Conservation (phyloP, 92 coral and sea anemone genomes). For the Bergia sp. region DNA sequence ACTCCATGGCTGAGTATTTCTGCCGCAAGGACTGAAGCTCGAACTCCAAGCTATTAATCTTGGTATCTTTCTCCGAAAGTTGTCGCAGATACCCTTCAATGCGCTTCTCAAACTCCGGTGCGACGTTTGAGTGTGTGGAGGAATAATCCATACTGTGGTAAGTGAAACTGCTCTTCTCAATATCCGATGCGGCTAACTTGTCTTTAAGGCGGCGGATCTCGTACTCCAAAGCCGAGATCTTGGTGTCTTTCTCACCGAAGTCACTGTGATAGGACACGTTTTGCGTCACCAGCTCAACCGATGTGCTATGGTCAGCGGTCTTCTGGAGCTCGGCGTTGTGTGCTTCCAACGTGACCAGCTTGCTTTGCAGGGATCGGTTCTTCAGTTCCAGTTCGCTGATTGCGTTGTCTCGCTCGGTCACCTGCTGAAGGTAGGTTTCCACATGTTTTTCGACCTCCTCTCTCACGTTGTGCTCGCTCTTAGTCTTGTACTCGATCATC, state of each 20-base stretch:
- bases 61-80: conserved; percentile 37
- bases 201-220: conserved; percentile 39
- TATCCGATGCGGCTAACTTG: neutral
- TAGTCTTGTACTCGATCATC: conserved; percentile 45
- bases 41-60: conserved; percentile 22
- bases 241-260: conserved; percentile 21
- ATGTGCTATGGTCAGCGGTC: neutral
- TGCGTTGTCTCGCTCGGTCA: conserved; percentile 33
- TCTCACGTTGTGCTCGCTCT: conserved; percentile 25
- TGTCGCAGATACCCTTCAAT: conserved; percentile 28
- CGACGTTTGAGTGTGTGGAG: conserved; percentile 14
- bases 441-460: conserved; percentile 43
- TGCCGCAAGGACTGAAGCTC: conserved; percentile 32
- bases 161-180: conserved; percentile 16
- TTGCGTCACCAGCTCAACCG: neutral
- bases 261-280: conserved; percentile 24
- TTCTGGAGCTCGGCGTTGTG: conserved; percentile 16
- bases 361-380: conserved; percentile 25
- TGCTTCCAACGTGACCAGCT: neutral
- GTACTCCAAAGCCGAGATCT: conserved; percentile 22
- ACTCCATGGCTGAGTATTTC: conserved; percentile 38
- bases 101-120: conserved; percentile 41
- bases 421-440: conserved; percentile 25
- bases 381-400: conserved; percentile 24
- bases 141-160: conserved; percentile 22